A percentile compares a stretch with the other conserved stretches of the same genome.
These are phyloP conservation scores for Apamea anceps DNA, from an alignment of 2,888 invertebrate species.

Conservation along the genomic window DNA sequence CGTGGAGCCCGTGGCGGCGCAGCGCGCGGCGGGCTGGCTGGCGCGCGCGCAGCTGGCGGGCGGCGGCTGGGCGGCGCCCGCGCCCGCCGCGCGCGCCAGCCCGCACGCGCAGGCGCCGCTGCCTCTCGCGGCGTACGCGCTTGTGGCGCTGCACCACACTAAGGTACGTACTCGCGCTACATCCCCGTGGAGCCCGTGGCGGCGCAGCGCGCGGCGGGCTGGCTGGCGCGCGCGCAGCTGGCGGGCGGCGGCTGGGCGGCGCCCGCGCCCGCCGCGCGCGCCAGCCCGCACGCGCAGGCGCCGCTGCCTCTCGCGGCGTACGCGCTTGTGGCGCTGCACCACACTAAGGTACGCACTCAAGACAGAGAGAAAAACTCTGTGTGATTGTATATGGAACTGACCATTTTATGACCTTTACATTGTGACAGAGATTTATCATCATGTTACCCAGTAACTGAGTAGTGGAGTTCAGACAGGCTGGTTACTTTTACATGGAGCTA, in stretches of 20 bases:
- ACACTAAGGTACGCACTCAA: constrained; percentile 74
- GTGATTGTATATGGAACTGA: too few species aligned
- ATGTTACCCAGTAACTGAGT: neutral
- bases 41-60: too few species aligned
- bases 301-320: constrained; percentile 94
- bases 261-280: constrained; percentile 90
- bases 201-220: constrained; percentile 91
- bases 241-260: constrained; percentile 94
- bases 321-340: constrained; percentile 94
- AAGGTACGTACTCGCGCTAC: constrained; percentile 14
- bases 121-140: too few species aligned
- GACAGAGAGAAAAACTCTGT: too few species aligned
- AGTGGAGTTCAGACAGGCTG: neutral
- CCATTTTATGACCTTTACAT: too few species aligned
- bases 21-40: too few species aligned
- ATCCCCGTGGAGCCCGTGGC: constrained; percentile 79
- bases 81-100: too few species aligned
- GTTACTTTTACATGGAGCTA: too few species aligned
- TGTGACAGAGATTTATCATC: neutral
- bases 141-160: too few species aligned
- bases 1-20: too few species aligned
- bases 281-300: constrained; percentile 80
- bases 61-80: too few species aligned
- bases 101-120: too few species aligned
- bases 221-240: constrained; percentile 93